Evolutionary conservation across 2,113 vertebrate genomes (phyloP).

Genomic region (Ondatra zibethicus): DNA sequence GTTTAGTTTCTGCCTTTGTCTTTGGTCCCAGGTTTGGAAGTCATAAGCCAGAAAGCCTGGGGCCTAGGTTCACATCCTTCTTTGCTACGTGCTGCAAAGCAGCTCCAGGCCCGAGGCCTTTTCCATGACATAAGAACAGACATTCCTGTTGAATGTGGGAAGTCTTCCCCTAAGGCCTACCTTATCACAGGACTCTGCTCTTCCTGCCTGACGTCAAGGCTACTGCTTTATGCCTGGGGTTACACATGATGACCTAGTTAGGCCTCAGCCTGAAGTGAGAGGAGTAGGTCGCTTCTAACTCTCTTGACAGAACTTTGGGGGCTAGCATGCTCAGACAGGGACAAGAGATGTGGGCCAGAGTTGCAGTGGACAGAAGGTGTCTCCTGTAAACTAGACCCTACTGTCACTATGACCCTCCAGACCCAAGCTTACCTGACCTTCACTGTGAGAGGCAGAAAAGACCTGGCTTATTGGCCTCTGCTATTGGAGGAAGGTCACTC

Average conservation of each 20-base stretch:
- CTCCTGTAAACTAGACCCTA: neutral
- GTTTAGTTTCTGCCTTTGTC: neutral
- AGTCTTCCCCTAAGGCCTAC: neutral
- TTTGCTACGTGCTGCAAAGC: neutral
- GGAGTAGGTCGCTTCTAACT: rapidly evolving
- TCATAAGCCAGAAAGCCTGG: neutral
- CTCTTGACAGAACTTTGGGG: neutral
- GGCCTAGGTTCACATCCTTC: neutral
- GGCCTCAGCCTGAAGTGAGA: neutral
- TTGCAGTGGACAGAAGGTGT: neutral
- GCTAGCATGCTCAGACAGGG: neutral
- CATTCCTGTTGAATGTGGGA: neutral
- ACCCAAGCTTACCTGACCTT: neutral
- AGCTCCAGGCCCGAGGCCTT: rapidly evolving
- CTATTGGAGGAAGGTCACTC: neutral
- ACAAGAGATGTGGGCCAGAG: neutral
- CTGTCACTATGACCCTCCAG: neutral
- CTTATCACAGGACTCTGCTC: neutral
- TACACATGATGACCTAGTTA: rapidly evolving
- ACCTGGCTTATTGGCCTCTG: neutral
- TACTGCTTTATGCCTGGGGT: rapidly evolving
- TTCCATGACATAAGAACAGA: neutral
- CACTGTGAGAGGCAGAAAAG: too few species aligned
- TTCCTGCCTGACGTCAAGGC: rapidly evolving
- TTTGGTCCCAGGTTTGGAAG: neutral